Conservation (phyloP, 2,888 invertebrate species). For the Meganola albula region DNA sequence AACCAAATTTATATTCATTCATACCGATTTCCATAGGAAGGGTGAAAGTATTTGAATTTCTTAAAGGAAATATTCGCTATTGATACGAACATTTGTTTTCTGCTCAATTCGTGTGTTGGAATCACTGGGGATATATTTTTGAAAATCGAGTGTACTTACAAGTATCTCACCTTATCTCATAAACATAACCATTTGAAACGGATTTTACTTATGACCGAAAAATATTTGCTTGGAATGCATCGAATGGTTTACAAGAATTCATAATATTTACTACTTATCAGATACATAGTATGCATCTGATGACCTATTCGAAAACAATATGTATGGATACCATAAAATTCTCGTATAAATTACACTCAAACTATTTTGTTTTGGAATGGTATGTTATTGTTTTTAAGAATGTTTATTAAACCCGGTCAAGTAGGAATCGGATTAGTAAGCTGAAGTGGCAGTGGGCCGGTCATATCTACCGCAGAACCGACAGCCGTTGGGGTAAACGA, state of each 20-base stretch:
- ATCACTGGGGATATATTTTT: conserved; percentile 46
- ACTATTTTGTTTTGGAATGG: too few relatives aligned
- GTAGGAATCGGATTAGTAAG: too few relatives aligned
- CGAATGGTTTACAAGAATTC: too few relatives aligned
- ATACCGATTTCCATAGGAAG: conserved; percentile 55
- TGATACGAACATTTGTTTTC: conserved; percentile 58
- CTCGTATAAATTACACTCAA: too few relatives aligned
- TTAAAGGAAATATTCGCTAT: conserved; percentile 48
- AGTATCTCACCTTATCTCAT: conserved; percentile 17
- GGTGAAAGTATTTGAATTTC: conserved; percentile 55
- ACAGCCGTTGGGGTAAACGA: too few relatives aligned
- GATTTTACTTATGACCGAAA: too few relatives aligned
- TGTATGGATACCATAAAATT: too few relatives aligned
- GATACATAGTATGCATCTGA: not conserved
- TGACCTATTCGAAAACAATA: conserved; percentile 2
- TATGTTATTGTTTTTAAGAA: too few relatives aligned
- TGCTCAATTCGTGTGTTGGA: conserved; percentile 34
- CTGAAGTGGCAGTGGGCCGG: too few relatives aligned
- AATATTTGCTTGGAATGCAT: too few relatives aligned
- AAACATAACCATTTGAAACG: not conserved
- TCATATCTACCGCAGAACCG: too few relatives aligned
- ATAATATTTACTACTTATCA: not conserved
- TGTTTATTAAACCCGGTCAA: too few relatives aligned
- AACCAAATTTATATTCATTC: conserved; percentile 65
- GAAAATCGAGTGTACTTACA: conserved; percentile 36